Conservation (phyloP, 2,797 vertebrate species). For the Anomalospiza imberbis region DNA sequence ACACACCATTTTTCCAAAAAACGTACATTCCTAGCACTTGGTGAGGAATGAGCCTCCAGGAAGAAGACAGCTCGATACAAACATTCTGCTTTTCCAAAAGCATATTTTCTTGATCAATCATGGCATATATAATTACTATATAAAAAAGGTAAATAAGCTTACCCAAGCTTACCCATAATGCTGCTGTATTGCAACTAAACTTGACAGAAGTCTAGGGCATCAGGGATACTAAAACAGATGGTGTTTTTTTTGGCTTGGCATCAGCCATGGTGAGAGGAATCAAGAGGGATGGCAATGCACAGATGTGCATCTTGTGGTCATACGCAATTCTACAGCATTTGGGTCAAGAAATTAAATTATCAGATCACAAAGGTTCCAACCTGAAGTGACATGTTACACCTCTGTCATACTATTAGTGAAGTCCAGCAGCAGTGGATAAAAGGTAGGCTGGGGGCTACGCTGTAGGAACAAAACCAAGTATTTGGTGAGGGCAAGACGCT, state of each 20-base stretch:
- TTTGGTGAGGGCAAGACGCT: neutral
- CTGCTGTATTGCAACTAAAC: neutral
- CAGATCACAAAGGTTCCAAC: neutral
- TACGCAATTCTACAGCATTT: neutral
- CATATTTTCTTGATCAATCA: neutral
- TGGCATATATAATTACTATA: neutral
- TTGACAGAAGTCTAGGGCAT: neutral
- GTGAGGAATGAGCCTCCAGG: neutral
- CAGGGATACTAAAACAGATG: neutral
- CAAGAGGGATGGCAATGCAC: neutral
- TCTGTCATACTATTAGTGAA: neutral
- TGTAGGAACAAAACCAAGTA: neutral
- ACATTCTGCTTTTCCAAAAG: neutral
- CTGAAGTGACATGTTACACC: neutral
- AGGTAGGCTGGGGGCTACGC: neutral
- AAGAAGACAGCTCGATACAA: neutral
- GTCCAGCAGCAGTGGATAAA: neutral
- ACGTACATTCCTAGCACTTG: neutral
- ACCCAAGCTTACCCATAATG: neutral
- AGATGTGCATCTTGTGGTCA: accelerated
- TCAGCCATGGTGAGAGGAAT: accelerated
- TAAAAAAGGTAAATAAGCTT: neutral
- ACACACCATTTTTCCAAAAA: neutral
- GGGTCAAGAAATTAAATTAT: neutral
- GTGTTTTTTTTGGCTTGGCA: neutral